Base-by-base conservation (phyloP, 2,888 invertebrate genomes). In the Dolichomitus sp. region DNA sequence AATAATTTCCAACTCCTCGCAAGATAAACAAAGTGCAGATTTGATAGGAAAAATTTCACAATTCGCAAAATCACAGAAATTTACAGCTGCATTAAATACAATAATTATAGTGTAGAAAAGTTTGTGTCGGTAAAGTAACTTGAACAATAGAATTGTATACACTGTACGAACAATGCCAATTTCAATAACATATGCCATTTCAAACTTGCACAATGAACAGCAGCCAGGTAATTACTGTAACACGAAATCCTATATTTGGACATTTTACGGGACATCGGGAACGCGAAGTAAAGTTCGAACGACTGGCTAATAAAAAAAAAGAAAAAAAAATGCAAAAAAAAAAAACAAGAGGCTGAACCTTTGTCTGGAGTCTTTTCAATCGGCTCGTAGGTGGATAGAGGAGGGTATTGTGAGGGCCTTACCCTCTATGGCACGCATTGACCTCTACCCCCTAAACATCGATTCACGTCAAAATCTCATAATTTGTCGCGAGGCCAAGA, bases 371-470 rank as follows among this genome's bases (percentile, higher is more conserved):
- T 72, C 48, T 72, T 76, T 70, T 57, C 37, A 68, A 80, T 65
- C 45, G 42, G 65, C 27, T 50, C 73, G 61, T 70, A 61, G 61
- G 68, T 77, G 52, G 40, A 37, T 66, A 37, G 17, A 63, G 48
- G 78, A 83, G 72, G 68, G 72, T 81, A 88, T 81, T 85, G 83
- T 78, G 81, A 85, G 86, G 84, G 89, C 87, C 87, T 89, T 89
- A 91, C 90, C 90, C 90, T 90, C 89, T 86, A 87, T 85, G 83
- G 85, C 87, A 89, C 88, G 87, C 90, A 89, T 89, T 90, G 90
- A 91, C 89, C 89, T 91, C 88, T 87, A 87, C 73, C 84, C 66
- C 37, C 75, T 63, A 76, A 81, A 75, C 70, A 84, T 80, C 57
- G 80, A 83, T 85, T 76, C 75, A 80, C 79, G 30, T 61, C 40